Base-by-base conservation (phyloP, 2,797 vertebrate genomes). In the Hyperoplus lanceolatus region DNA sequence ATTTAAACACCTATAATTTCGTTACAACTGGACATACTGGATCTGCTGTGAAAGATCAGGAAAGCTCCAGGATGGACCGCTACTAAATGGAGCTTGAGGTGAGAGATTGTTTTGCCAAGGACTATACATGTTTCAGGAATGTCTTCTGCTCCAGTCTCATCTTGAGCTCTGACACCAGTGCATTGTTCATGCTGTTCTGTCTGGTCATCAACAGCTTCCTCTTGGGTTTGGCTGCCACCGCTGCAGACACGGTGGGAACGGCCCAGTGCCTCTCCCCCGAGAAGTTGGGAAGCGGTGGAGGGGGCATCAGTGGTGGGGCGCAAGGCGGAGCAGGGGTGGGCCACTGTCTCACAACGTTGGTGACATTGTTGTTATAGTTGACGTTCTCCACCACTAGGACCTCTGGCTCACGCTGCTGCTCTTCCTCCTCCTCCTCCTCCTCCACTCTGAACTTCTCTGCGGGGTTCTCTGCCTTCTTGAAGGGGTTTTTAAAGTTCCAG, bases 131-230 rank as follows among this genome's bases (percentile, higher is more conserved):
- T 9, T 89, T 90, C 0, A 67, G 70, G 66, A 90, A 70, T 1
- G 90, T 96, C 84, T 95, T 98, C 92, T 96, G 96, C 89, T 98
- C 98, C 84, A 99, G 95, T 92, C 89, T 98, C 86, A 96, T 92
- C 92, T 98, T 99, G 79, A 99, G 97, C 93, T 99, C 98, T 5
- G 97, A 98, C 51, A 99, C 97, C 2, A 99, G 93, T 1, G 97
- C 97, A 1, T 89, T 93, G 85, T 96, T 97, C 46, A 96, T 21
- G 48, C 88, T 81, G 10, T 91, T 90, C 15, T 94, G 82, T 81
- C 87, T 95, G 53, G 88, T 91, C 48, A 92, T 93, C 0, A 64
- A 21, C 2, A 70, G 55, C 64, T 84, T 95, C 76, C 84, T 95
- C 62, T 87, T 83, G 0, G 94, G 85, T 77, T 91, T 95, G 48